Evolutionary conservation across 92 coral and sea anemone genomes (phyloP).

Genomic region (Metridium senile): DNA sequence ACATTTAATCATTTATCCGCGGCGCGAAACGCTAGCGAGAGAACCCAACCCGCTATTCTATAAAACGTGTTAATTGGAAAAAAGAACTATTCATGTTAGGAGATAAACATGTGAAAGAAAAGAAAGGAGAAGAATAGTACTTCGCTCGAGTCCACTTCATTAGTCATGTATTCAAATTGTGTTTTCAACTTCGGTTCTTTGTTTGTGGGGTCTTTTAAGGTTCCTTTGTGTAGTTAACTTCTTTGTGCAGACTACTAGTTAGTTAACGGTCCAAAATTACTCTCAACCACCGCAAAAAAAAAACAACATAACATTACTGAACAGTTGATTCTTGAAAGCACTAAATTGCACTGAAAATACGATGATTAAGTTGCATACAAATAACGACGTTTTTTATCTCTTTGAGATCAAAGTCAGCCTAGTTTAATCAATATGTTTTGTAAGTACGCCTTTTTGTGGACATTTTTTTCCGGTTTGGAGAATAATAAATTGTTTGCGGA

Average conservation of each 20-base stretch:
- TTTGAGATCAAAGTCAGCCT: slow-evolving; percentile 15
- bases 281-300: neutral
- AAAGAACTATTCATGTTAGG: neutral
- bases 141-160: slow-evolving; percentile 15
- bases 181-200: neutral
- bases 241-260: neutral
- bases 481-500: neutral
- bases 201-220: neutral
- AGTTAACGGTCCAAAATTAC: neutral
- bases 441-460: slow-evolving; percentile 16
- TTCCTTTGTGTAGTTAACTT: slow-evolving; percentile 18
- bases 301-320: neutral
- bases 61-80: neutral
- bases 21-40: neutral
- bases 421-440: slow-evolving; percentile 18
- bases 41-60: neutral
- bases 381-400: slow-evolving; percentile 25
- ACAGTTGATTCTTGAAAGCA: slow-evolving; percentile 5
- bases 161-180: slow-evolving; percentile 5
- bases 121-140: neutral
- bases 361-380: slow-evolving; percentile 1
- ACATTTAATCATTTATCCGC: neutral
- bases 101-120: neutral
- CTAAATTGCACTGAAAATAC: neutral
- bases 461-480: slow-evolving; percentile 22